A percentile compares a stretch with the other conserved stretches of the same genome.
Conservation (phyloP, 2,888 invertebrate genomes). For the Agrenia bidenticulata region DNA sequence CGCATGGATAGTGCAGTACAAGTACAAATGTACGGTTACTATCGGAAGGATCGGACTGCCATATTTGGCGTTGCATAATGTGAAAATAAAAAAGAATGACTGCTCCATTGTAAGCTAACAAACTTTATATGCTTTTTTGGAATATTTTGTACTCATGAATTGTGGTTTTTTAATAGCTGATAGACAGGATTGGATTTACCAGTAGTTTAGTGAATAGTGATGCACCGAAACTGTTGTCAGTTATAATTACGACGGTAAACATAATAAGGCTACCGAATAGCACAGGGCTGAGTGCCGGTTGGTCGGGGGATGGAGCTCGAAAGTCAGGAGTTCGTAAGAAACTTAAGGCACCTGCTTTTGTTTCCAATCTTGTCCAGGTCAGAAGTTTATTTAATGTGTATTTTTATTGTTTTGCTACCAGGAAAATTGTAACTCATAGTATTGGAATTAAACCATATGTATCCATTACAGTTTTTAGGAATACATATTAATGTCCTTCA, state of each 20-base stretch:
- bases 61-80: conserved; percentile 76
- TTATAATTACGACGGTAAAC: conserved; percentile 77
- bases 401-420: no score
- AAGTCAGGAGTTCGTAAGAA: conserved; percentile 32
- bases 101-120: conserved; percentile 74
- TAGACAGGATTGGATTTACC: conserved; percentile 78
- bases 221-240: conserved; percentile 77
- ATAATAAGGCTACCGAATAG: conserved; percentile 60
- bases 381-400: no score
- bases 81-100: conserved; percentile 76
- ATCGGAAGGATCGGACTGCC: conserved; percentile 80
- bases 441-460: not conserved
- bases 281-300: not conserved
- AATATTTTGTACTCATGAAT: conserved; percentile 2
- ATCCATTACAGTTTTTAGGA: conserved; percentile 44
- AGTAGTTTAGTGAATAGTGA: conserved; percentile 87
- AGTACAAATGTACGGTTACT: conserved; percentile 74
- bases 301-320: not conserved
- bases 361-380: conserved; percentile 51
- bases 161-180: conserved; percentile 69
- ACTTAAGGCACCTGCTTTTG: conserved; percentile 46
- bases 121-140: not conserved
- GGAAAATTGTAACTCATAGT: no score
- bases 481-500: conserved; percentile 50
- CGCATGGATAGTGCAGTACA: conserved; percentile 77